Evolutionary conservation across 2,113 vertebrate genomes (phyloP), one percentile per base, ranked within the genome.

Genomic region (Alouatta palliata): DNA sequence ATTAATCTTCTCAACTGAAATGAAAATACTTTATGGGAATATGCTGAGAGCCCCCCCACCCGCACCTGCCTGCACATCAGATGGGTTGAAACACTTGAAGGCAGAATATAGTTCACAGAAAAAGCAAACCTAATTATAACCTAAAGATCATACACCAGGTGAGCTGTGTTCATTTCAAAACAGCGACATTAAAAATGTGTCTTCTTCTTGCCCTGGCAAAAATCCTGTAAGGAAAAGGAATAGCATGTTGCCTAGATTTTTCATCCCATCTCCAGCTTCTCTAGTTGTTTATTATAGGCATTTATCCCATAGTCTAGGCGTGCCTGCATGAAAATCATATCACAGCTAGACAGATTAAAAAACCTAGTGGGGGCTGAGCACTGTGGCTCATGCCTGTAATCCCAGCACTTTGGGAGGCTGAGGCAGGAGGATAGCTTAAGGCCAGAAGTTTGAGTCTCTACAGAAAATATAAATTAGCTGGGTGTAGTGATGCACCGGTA

Each of bases 1-100:
- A 97, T 97, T 98, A 98, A 97, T 52, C 91, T 93, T 93, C 81
- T 91, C 66, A 96, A 93, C 75, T 91, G 76, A 75, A 96, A 88
- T 96, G 70, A 93, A 93, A 82, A 89, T 93, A 95, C 73, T 81
- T 88, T 30, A 40, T 6, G 30, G 54, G 76, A 81, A 71, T 49
- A 20, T 2, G n/a, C 49, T 66, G 76, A 90, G 64, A 56, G 10
- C 47, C 47, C 43, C 14, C 35, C 30, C 5, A 8, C 7, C 17
- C 49, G 17, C 0, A 8, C 56, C 61, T n/a, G 17, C 27, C 47
- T 54, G 43, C 66, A 30, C 30, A 37, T 80, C 21, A 80, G 58
- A 37, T 66, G 56, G 71, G 14, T 70, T 88, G 86, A 96, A 96
- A 92, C 86, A 68, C 58, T 95, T 90, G 37, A 71, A 70, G 25